Evolutionary conservation across 2,113 vertebrate genomes (phyloP).

Genomic region (Hirundichthys speculiger): DNA sequence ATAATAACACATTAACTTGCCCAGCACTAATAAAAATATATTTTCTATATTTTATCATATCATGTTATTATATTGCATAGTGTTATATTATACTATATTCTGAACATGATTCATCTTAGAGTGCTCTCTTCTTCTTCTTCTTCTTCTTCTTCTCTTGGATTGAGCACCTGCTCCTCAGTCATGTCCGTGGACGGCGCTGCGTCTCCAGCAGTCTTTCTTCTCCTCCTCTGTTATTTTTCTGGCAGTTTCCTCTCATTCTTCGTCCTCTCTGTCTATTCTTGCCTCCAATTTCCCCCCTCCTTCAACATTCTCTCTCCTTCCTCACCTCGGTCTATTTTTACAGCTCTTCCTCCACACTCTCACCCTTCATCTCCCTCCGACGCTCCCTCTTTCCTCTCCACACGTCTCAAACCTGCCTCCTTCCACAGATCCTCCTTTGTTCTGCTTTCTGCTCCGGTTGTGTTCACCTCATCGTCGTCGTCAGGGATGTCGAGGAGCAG

Average conservation of each 20-base stretch:
- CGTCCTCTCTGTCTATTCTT: background rate
- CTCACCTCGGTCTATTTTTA: constrained; percentile 59
- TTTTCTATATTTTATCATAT: too few relatives aligned
- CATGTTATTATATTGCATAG: too few relatives aligned
- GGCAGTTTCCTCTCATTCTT: background rate
- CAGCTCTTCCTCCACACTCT: constrained; percentile 52
- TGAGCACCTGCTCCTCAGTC: too few relatives aligned
- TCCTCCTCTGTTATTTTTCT: background rate
- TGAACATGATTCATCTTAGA: too few relatives aligned
- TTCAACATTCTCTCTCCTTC: constrained; percentile 36
- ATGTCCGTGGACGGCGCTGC: too few relatives aligned
- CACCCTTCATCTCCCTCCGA: constrained; percentile 37
- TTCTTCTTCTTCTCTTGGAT: too few relatives aligned
- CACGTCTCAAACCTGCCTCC: constrained; percentile 19
- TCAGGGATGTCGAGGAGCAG: too few relatives aligned
- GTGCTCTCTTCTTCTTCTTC: too few relatives aligned
- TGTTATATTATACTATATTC: too few relatives aligned
- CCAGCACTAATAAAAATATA: too few relatives aligned
- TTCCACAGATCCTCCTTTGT: background rate
- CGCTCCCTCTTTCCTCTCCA: constrained; percentile 24
- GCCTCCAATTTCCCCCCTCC: constrained; percentile 12
- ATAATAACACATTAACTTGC: too few relatives aligned
- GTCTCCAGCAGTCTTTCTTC: background rate
- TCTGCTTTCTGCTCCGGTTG: background rate
- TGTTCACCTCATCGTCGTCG: too few relatives aligned